Percentiles rank a stretch among this genome's conserved stretches.
Conservation (phyloP, 2,888 invertebrate genomes). For the Hipparchia semele region DNA sequence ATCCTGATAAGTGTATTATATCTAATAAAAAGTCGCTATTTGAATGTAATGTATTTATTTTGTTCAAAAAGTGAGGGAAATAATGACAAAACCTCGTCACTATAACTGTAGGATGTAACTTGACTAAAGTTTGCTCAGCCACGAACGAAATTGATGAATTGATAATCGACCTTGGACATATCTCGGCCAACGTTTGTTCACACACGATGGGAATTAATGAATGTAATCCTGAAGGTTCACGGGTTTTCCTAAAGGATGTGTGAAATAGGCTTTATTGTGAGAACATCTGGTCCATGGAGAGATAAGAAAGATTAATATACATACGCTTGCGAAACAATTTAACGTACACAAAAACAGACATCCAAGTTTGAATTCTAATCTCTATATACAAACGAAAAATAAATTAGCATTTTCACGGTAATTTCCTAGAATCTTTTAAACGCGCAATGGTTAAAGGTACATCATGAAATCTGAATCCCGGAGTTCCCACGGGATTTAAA, state of each 20-base stretch:
- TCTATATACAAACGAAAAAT: no score
- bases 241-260: neutral
- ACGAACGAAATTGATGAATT: slow-evolving; percentile 8
- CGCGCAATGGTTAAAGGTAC: no score
- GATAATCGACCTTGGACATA: neutral
- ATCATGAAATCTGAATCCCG: no score
- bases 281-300: neutral
- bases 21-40: neutral
- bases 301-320: slow-evolving; percentile 12
- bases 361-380: neutral
- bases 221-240: slow-evolving; percentile 1
- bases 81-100: slow-evolving; percentile 1
- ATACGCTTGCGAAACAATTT: slow-evolving; percentile 3
- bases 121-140: slow-evolving; percentile 1
- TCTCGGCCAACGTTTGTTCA: slow-evolving; percentile 14
- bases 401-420: no score
- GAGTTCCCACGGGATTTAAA: no score
- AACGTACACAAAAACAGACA: neutral
- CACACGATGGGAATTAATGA: slow-evolving; percentile 13
- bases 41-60: neutral
- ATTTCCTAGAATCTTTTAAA: no score
- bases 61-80: neutral
- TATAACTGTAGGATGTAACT: neutral
- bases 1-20: no score
- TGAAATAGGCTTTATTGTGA: slow-evolving; percentile 8